Conservation (phyloP, 2,888 invertebrate species). For the Dasypogon diadema region DNA sequence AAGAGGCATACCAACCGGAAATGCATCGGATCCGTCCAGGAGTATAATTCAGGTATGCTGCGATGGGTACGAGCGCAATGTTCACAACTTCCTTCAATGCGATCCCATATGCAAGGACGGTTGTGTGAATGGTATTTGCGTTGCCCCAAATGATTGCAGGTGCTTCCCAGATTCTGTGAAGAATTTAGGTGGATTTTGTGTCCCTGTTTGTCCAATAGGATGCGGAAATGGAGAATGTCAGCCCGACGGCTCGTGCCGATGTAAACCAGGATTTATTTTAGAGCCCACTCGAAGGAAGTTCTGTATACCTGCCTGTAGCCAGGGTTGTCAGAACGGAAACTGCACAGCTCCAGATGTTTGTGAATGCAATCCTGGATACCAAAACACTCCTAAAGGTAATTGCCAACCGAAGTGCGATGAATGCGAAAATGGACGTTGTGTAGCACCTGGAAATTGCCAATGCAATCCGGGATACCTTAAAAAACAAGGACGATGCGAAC, state of each 20-base stretch:
- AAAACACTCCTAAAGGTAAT: constrained; percentile 60
- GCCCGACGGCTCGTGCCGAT: constrained; percentile 74
- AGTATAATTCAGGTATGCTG: constrained; percentile 80
- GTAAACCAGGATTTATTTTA: constrained; percentile 67
- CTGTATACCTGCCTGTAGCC: constrained; percentile 72
- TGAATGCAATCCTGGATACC: constrained; percentile 65
- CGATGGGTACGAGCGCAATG: constrained; percentile 76
- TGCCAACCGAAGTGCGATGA: constrained; percentile 56
- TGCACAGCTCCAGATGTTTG: constrained; percentile 69
- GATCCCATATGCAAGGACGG: constrained; percentile 68
- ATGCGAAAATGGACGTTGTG: constrained; percentile 63
- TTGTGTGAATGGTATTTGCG: constrained; percentile 72
- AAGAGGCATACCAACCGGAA: constrained; percentile 61
- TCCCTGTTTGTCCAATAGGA: constrained; percentile 77
- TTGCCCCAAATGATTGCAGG: constrained; percentile 73
- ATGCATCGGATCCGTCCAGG: constrained; percentile 71
- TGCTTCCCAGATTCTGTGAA: constrained; percentile 73
- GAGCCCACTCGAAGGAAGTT: constrained; percentile 66
- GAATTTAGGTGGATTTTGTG: constrained; percentile 71
- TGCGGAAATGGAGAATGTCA: constrained; percentile 77
- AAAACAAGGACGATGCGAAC: constrained; percentile 49
- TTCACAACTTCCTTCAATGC: constrained; percentile 70
- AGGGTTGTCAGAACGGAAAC: constrained; percentile 68
- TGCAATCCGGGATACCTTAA: constrained; percentile 68
- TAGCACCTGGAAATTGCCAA: constrained; percentile 69